Conservation (phyloP, 2,888 invertebrate species). For the Strigamia crassipes region DNA sequence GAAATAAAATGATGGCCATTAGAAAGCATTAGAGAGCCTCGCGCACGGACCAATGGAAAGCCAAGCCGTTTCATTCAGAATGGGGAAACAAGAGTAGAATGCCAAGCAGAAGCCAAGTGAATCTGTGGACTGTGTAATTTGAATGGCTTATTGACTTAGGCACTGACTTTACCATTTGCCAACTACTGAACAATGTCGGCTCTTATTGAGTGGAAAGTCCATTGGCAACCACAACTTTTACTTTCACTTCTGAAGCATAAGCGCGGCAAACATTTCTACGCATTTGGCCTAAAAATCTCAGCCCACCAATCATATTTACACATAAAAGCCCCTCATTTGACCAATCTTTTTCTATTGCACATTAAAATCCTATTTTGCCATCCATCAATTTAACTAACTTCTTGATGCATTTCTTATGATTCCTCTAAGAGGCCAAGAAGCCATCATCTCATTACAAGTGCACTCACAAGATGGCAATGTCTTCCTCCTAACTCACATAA, state of each 20-base stretch:
- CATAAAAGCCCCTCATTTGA: not conserved
- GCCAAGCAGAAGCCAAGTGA: conserved; percentile 34
- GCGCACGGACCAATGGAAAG: conserved; percentile 32
- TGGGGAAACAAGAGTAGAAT: conserved; percentile 34
- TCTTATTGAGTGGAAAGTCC: conserved; percentile 37
- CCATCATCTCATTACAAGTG: conserved; percentile 34
- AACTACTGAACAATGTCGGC: conserved; percentile 26
- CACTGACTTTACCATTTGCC: conserved; percentile 34
- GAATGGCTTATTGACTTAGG: conserved; percentile 37
- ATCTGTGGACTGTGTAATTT: conserved; percentile 37
- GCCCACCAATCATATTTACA: conserved; percentile 1
- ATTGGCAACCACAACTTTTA: conserved; percentile 27
- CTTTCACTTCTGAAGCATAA: conserved; percentile 4
- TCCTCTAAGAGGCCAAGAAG: conserved; percentile 19
- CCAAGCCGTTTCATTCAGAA: conserved; percentile 37
- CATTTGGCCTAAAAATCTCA: not conserved
- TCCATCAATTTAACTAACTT: conserved; percentile 21
- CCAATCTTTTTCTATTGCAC: conserved; percentile 6
- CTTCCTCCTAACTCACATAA: not conserved
- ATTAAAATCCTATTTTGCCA: conserved; percentile 22
- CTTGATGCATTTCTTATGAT: conserved; percentile 37
- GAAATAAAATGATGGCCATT: conserved; percentile 40
- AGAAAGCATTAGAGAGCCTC: conserved; percentile 38
- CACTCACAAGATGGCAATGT: conserved; percentile 34
- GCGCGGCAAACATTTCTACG: not conserved